phyloP scores from a whole-genome alignment of 2,113 vertebrate species.

The Oncorhynchus clarkii region DNA sequence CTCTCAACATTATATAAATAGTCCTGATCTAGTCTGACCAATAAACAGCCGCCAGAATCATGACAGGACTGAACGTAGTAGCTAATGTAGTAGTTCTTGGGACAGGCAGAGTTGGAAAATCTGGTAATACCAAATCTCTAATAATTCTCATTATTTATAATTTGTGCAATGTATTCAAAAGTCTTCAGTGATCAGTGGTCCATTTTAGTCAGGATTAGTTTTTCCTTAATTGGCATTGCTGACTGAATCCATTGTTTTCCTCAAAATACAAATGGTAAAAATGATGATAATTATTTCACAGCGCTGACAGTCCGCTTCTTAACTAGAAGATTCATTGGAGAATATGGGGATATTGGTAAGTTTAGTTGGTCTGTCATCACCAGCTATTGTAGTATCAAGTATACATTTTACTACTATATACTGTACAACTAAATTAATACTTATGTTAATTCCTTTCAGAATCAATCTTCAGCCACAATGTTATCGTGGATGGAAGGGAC shows the following conservation, averaged over 20 bases:
- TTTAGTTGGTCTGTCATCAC: neutral
- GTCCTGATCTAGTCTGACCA: neutral
- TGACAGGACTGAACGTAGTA: slow-evolving; percentile 18
- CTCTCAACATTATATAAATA: neutral
- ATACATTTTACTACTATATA: neutral
- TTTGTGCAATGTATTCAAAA: neutral
- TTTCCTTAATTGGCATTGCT: neutral
- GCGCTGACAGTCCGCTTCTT: slow-evolving; percentile 85
- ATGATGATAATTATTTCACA: slow-evolving; percentile 45
- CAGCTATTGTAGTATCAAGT: neutral
- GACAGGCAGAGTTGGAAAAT: slow-evolving; percentile 81
- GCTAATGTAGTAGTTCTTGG: slow-evolving; percentile 80
- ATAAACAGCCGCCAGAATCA: neutral
- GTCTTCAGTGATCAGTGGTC: too few species aligned
- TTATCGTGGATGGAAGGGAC: slow-evolving; percentile 76
- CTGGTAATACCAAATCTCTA: slow-evolving; percentile 63
- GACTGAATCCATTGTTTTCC: neutral
- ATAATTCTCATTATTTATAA: neutral
- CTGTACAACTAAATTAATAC: neutral
- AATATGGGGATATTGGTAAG: slow-evolving; percentile 85
- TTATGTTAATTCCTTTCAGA: slow-evolving; percentile 60
- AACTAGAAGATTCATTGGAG: slow-evolving; percentile 85
- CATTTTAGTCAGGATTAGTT: neutral
- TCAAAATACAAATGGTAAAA: too few species aligned
- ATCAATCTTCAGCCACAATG: slow-evolving; percentile 81